Conservation (phyloP, 2,113 vertebrate species). For the Hypomesus transpacificus region DNA sequence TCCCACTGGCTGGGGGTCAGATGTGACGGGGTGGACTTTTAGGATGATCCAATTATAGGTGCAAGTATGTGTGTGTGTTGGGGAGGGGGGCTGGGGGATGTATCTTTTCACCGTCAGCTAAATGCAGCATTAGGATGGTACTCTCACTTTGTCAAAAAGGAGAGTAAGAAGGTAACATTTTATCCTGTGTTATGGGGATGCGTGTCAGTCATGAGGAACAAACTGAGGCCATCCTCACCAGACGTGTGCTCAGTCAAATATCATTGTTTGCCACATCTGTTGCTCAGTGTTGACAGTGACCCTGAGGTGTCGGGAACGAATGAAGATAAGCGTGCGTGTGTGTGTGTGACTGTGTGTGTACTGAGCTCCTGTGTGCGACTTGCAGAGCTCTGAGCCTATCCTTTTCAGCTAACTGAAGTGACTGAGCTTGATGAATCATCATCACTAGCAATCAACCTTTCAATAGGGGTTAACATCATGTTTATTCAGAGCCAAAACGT, state of each 20-base stretch:
- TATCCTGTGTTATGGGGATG: background rate
- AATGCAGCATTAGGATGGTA: too few relatives aligned
- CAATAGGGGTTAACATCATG: too few relatives aligned
- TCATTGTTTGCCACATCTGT: conserved; percentile 37
- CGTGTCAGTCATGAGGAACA: background rate
- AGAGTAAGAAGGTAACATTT: too few relatives aligned
- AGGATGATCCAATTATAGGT: too few relatives aligned
- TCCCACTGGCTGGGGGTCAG: too few relatives aligned
- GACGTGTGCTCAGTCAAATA: conserved; percentile 23
- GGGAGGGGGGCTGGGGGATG: too few relatives aligned
- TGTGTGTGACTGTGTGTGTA: background rate
- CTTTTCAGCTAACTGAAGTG: background rate
- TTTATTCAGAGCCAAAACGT: background rate
- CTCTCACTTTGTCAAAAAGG: too few relatives aligned
- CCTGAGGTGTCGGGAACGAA: conserved; percentile 16
- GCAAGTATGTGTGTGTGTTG: too few relatives aligned
- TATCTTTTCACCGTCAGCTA: too few relatives aligned
- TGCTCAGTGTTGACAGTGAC: conserved; percentile 20
- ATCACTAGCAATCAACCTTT: too few relatives aligned
- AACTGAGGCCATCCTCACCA: conserved; percentile 10
- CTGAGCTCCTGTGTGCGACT: background rate
- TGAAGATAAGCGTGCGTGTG: conserved; percentile 1
- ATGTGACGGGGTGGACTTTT: too few relatives aligned
- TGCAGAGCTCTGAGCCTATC: background rate
- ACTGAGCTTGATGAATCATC: too few relatives aligned